Conservation (phyloP, 2,888 invertebrate species). For the Dorcus parallelipipedus region DNA sequence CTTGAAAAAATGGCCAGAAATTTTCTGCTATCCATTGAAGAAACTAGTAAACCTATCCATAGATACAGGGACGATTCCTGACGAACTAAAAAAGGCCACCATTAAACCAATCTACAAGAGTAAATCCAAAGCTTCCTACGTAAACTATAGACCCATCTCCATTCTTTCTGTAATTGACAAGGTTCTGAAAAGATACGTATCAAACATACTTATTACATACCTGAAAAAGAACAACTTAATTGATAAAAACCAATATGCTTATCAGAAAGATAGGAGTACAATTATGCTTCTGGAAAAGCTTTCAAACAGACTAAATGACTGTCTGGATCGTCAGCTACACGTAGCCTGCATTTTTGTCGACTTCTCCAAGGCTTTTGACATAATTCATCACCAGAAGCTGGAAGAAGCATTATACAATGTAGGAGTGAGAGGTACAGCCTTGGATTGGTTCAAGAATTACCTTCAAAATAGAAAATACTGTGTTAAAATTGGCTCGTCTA, state of each 20-base stretch:
- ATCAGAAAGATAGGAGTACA: not conserved
- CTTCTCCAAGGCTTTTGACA: not conserved
- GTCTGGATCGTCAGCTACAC: not conserved
- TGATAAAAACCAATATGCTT: not conserved
- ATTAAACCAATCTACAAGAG: not conserved
- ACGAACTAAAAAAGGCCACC: not conserved
- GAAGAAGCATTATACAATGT: not conserved
- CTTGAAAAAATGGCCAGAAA: not conserved
- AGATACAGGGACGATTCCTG: not conserved
- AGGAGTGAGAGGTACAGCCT: not conserved
- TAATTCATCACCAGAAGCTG: not conserved
- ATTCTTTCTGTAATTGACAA: not conserved
- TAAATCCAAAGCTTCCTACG: not conserved
- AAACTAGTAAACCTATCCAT: not conserved
- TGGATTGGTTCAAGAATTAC: not conserved
- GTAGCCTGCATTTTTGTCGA: not conserved
- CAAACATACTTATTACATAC: not conserved
- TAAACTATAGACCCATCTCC: not conserved
- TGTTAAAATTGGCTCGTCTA: not conserved
- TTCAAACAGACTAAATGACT: not conserved
- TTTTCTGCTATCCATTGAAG: not conserved
- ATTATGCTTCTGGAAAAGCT: not conserved
- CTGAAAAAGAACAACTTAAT: conserved; percentile 1
- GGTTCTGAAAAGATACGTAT: not conserved
- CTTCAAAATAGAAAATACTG: not conserved